Percentiles rank a stretch among this genome's conserved stretches.
These are phyloP conservation scores for Drosophila hamatofila DNA, from an alignment of 2,888 invertebrate genomes.

Conservation along the genomic window DNA sequence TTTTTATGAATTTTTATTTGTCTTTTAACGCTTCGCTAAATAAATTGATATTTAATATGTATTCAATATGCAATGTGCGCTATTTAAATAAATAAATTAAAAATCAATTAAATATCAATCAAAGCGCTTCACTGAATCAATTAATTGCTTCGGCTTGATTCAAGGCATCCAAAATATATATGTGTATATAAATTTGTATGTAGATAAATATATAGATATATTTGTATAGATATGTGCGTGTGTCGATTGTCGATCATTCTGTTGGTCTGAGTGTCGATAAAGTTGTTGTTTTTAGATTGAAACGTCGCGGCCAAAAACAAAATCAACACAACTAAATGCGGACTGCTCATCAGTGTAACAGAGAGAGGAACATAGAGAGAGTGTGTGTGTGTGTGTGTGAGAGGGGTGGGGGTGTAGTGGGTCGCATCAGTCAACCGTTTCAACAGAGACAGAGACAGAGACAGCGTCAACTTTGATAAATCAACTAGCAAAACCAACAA, in stretches of 20 bases:
- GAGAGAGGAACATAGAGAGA: neutral
- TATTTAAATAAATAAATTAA: slow-evolving; percentile 63
- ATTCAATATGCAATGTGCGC: neutral
- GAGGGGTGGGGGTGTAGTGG: neutral
- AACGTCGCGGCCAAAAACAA: slow-evolving; percentile 78
- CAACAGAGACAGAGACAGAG: slow-evolving; percentile 47
- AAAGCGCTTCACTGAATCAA: slow-evolving; percentile 58
- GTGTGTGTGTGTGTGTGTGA: neutral
- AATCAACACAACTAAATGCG: slow-evolving; percentile 75
- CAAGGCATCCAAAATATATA: neutral
- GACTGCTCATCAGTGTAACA: slow-evolving; percentile 9
- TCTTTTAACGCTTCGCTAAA: slow-evolving; percentile 2
- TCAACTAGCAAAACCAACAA: slow-evolving; percentile 72
- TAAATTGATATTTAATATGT: slow-evolving; percentile 69
- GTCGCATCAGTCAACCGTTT: slow-evolving; percentile 55
- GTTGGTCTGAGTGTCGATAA: slow-evolving; percentile 70
- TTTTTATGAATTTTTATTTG: slow-evolving; percentile 39
- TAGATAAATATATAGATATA: neutral
- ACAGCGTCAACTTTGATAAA: slow-evolving; percentile 58
- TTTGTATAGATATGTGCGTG: neutral
- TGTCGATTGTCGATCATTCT: slow-evolving; percentile 48
- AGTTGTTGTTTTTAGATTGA: slow-evolving; percentile 79
- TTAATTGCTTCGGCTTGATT: slow-evolving; percentile 45
- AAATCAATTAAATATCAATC: slow-evolving; percentile 74
- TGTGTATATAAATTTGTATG: neutral